Evolutionary conservation across 1,140 invertebrate genomes (phyloP), one percentile per base, ranked within the genome.

Genomic region (Physella acuta): DNA sequence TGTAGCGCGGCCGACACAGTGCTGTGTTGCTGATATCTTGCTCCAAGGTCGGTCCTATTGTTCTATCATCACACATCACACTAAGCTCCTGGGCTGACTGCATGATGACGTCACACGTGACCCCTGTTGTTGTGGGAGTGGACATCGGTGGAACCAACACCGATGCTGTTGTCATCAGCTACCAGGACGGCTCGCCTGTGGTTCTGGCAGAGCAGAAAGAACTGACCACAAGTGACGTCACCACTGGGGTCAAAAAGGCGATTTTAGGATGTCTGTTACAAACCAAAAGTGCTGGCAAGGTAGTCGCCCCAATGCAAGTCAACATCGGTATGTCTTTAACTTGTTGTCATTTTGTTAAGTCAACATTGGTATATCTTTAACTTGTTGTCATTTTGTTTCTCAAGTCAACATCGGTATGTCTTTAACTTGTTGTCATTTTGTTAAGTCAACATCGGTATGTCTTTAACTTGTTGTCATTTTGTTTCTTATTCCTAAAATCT

Each of bases 61-160:
- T n/a, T n/a, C n/a, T 78, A 58, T 81, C 80, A 14, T 80, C 78
- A 14, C 80, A 78, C 3, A 79, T 59, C 8, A 76, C 59, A 1
- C 73, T 73, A 3, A 67, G 69, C 14, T 53, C 33, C n/a, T 39
- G 39, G 24, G 1, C 17, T 24, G 20, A 34, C 36, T 53, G 17
- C 59, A 64, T 62, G 56, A 62, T 64, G 59, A 24, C 60, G 36
- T 34, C 20, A 24, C 11, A 1, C 24, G 55, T 55, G n/a, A 39
- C 56, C 16, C 69, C 69, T 3, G 74, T 74, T 1, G 59, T 76
- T 16, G 56, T 79, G 3, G 80, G 80, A 8, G 78, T 81, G 17
- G 80, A 81, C 55, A 78, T 81, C 1, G 80, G 80, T 26, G 80
- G 80, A 0, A 81, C 80, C n/a, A 81, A 81, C 70, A 82, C 81